These are phyloP conservation scores for Spongia lamella DNA, from an alignment of 37 sponge, comb jelly and placozoan species.

Conservation along the genomic window DNA sequence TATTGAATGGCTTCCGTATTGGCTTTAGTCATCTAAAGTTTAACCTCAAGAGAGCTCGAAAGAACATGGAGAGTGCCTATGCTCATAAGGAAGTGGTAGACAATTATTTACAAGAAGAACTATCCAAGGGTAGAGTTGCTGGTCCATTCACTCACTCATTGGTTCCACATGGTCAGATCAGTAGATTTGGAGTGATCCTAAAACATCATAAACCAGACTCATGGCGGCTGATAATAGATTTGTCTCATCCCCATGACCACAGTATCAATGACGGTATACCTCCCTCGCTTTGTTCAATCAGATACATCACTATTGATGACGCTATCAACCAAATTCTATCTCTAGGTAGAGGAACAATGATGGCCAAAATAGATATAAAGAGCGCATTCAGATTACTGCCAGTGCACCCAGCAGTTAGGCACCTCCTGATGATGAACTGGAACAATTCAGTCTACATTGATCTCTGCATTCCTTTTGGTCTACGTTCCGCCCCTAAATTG, in stretches of 20 bases:
- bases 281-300: slow-evolving; percentile 19
- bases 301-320: slow-evolving; percentile 22
- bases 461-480: slow-evolving; percentile 1
- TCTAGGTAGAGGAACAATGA: slow-evolving; percentile 10
- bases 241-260: slow-evolving; percentile 5
- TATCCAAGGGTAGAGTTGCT: neutral
- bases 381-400: too few species aligned
- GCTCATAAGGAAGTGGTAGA: neutral
- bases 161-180: neutral
- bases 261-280: slow-evolving; percentile 23
- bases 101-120: neutral
- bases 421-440: slow-evolving; percentile 8
- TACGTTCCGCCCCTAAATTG: slow-evolving; percentile 45
- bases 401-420: slow-evolving; percentile 12
- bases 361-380: too few species aligned
- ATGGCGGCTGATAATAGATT: slow-evolving; percentile 27
- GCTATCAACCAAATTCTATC: neutral
- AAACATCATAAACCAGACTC: slow-evolving; percentile 6
- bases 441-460: neutral
- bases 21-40: neutral
- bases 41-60: slow-evolving; percentile 13
- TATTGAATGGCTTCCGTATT: neutral
- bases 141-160: neutral
- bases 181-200: slow-evolving; percentile 23
- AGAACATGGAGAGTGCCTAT: slow-evolving; percentile 7